Conservation (phyloP, 2,888 invertebrate species). For the Tetheella fluctuosa region DNA sequence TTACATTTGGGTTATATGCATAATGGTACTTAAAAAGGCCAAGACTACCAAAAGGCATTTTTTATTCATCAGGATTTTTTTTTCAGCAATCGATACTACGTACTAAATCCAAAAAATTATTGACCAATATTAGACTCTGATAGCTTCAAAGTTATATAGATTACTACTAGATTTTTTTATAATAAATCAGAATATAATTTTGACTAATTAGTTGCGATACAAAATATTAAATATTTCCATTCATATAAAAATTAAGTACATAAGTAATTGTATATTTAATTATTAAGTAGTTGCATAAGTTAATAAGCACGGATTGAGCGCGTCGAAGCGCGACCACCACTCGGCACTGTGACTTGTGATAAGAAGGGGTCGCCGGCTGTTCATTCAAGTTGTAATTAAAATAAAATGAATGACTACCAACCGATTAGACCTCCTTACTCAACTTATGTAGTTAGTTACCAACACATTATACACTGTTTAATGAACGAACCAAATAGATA, state of each 20-base stretch:
- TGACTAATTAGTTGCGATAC: too few relatives aligned
- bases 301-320: slow-evolving; percentile 46
- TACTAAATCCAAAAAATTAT: too few relatives aligned
- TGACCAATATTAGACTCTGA: too few relatives aligned
- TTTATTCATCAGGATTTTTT: too few relatives aligned
- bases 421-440: slow-evolving; percentile 23
- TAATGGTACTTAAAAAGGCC: too few relatives aligned
- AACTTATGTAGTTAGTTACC: slow-evolving; percentile 12
- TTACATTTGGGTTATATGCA: neutral
- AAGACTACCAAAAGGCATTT: too few relatives aligned
- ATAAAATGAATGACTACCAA: slow-evolving; percentile 60
- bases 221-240: neutral
- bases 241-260: neutral
- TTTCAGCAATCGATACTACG: too few relatives aligned
- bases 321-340: slow-evolving; percentile 32
- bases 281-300: slow-evolving; percentile 18
- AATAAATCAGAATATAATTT: too few relatives aligned
- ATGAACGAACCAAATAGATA: slow-evolving; percentile 7
- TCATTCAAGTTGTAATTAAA: slow-evolving; percentile 68
- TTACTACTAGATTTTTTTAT: too few relatives aligned
- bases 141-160: too few relatives aligned
- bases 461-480: slow-evolving; percentile 3
- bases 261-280: neutral
- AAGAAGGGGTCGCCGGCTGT: slow-evolving; percentile 60
- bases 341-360: slow-evolving; percentile 53